phyloP scores from a whole-genome alignment of 2,888 invertebrate genomes.

The Lasioglossum zephyrum region DNA sequence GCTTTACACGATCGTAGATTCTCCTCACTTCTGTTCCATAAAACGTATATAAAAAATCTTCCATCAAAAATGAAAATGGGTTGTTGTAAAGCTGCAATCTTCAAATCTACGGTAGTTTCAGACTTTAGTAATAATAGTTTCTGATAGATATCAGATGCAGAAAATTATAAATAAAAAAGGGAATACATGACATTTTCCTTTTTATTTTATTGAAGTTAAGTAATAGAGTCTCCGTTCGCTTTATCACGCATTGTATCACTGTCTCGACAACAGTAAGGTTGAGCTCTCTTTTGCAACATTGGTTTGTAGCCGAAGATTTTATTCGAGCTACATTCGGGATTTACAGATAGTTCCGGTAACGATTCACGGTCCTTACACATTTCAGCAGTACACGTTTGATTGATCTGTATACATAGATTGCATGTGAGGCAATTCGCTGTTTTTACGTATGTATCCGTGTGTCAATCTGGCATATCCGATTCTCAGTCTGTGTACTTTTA shows the following conservation, averaged over 20 bases:
- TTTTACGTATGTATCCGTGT: background rate
- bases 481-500: conserved; percentile 7
- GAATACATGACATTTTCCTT: background rate
- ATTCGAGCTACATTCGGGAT: background rate
- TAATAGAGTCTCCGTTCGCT: background rate
- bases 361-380: background rate
- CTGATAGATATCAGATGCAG: background rate
- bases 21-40: background rate
- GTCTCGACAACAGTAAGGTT: background rate
- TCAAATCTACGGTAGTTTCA: no score
- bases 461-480: background rate
- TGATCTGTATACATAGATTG: background rate
- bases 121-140: background rate
- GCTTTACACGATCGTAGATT: background rate
- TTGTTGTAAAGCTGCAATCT: background rate
- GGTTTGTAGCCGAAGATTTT: background rate
- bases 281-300: background rate
- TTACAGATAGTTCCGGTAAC: background rate
- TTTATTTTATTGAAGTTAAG: background rate
- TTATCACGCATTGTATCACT: background rate
- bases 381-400: background rate
- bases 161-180: background rate
- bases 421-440: background rate
- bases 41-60: background rate
- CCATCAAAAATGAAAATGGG: no score